Evolutionary conservation across 1,140 invertebrate genomes (phyloP).

Genomic region (Chelonus insularis): DNA sequence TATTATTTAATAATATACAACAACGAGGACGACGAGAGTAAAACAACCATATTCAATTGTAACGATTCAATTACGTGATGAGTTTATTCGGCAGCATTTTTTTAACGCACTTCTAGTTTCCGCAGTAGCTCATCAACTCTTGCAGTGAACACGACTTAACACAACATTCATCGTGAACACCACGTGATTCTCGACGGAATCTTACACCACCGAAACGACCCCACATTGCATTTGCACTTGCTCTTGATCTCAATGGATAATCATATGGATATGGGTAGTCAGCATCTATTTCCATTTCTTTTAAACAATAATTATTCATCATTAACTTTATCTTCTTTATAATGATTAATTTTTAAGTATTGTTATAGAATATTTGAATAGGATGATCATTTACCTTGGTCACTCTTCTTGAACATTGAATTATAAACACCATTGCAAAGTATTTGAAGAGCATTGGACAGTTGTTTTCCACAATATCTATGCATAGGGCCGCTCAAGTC

Average conservation of each 20-base stretch:
- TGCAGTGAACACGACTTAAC: conserved; percentile 50
- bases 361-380: too few species aligned
- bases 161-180: conserved; percentile 60
- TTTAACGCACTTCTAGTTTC: conserved; percentile 7
- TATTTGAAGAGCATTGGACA: conserved; percentile 48
- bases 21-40: too few species aligned
- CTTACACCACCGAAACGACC: conserved; percentile 39
- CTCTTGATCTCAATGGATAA: conserved; percentile 44
- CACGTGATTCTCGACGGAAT: conserved; percentile 47
- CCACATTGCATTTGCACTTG: conserved; percentile 48
- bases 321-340: not conserved
- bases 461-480: conserved; percentile 52
- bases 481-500: conserved; percentile 26
- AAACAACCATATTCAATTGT: too few species aligned
- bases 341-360: not conserved
- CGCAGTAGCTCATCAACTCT: conserved; percentile 57
- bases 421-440: conserved; percentile 55
- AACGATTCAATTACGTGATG: too few species aligned
- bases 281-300: conserved; percentile 50
- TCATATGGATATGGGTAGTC: conserved; percentile 43
- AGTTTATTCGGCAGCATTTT: not conserved
- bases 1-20: too few species aligned
- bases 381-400: conserved; percentile 40
- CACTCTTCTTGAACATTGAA: conserved; percentile 53
- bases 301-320: conserved; percentile 1